Evolutionary conservation across 2,888 invertebrate genomes (phyloP).

Genomic region (Trissonchulus latispiculum): DNA sequence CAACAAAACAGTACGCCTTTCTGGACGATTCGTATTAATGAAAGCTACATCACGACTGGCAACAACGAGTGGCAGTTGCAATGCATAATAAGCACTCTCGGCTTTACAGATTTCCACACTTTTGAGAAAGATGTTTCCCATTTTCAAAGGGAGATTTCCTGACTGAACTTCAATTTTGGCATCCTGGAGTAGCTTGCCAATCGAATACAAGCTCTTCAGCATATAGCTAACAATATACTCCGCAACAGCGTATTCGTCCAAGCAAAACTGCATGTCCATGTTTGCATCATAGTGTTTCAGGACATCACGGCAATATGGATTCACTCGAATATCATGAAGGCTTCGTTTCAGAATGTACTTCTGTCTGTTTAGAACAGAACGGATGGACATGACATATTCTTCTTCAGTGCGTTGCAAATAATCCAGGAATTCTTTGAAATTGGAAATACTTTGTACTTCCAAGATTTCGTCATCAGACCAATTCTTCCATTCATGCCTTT

Average conservation of each 20-base stretch:
- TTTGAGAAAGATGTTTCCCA: too few relatives aligned
- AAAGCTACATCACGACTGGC: background rate
- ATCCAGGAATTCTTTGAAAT: too few relatives aligned
- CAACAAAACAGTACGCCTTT: background rate
- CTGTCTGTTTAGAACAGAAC: too few relatives aligned
- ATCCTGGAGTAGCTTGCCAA: background rate
- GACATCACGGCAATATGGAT: too few relatives aligned
- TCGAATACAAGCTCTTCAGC: background rate
- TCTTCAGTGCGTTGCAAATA: too few relatives aligned
- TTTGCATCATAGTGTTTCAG: slow-evolving; percentile 6
- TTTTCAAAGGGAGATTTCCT: background rate
- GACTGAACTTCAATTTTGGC: background rate
- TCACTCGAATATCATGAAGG: too few relatives aligned
- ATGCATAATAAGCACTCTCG: background rate
- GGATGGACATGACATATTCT: too few relatives aligned
- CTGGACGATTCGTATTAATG: background rate
- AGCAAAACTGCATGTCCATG: slow-evolving; percentile 14
- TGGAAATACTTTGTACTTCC: too few relatives aligned
- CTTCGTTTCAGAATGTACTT: too few relatives aligned
- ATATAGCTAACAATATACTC: background rate
- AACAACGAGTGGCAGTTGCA: background rate
- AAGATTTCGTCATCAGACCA: too few relatives aligned
- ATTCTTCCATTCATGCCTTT: too few relatives aligned
- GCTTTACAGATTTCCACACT: too few relatives aligned
- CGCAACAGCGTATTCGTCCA: background rate